phyloP scores from a whole-genome alignment of 2,888 invertebrate genomes.

The Ectemnius cavifrons region DNA sequence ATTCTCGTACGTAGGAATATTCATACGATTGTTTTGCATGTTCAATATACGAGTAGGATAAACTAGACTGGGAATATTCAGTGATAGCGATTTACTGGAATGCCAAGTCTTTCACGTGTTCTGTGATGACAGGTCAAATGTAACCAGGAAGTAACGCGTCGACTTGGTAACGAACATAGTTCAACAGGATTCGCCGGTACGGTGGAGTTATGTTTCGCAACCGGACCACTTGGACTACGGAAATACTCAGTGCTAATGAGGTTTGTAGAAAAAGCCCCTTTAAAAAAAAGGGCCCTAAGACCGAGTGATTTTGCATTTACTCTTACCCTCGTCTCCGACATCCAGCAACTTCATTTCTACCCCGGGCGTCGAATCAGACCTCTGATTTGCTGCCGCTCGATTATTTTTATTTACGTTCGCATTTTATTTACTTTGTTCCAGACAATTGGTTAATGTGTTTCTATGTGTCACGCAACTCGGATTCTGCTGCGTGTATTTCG shows the following conservation, averaged over 20 bases:
- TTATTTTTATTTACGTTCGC: slow-evolving; percentile 14
- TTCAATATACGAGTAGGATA: not conserved
- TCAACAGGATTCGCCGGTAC: slow-evolving; percentile 90
- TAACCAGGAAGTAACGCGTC: slow-evolving; percentile 83
- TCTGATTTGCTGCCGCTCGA: not conserved
- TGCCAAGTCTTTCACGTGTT: not conserved
- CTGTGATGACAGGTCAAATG: slow-evolving; percentile 81
- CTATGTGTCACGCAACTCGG: slow-evolving; percentile 97
- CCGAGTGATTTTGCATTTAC: not conserved
- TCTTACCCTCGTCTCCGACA: not conserved
- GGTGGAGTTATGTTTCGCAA: slow-evolving; percentile 88
- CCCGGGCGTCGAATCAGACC: not conserved
- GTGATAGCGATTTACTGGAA: too few relatives aligned
- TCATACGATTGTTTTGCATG: too few relatives aligned
- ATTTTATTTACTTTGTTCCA: slow-evolving; percentile 66
- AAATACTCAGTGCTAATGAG: slow-evolving; percentile 83
- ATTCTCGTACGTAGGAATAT: slow-evolving; percentile 83
- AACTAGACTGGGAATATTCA: not conserved
- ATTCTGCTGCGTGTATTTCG: slow-evolving; percentile 98
- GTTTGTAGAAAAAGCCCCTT: slow-evolving; percentile 65
- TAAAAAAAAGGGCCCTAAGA: slow-evolving; percentile 22
- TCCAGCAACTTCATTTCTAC: slow-evolving; percentile 1
- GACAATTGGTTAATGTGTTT: slow-evolving; percentile 87
- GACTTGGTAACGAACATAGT: slow-evolving; percentile 80
- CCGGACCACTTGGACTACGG: slow-evolving; percentile 84